phyloP scores from a whole-genome alignment of 2,797 vertebrate genomes.

The Sarcoramphus papa region DNA sequence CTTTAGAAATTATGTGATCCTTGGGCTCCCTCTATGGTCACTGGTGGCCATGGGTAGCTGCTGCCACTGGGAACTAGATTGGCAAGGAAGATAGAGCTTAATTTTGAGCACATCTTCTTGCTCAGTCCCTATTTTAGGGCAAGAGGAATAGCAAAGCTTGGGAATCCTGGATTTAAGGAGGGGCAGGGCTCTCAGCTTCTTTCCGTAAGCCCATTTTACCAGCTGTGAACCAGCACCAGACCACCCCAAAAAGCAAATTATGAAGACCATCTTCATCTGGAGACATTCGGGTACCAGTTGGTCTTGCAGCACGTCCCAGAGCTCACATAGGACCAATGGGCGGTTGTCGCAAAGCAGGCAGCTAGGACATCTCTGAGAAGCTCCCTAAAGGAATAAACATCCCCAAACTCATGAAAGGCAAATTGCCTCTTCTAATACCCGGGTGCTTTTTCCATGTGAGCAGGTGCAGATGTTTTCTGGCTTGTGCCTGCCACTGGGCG shows the following conservation, averaged over 20 bases:
- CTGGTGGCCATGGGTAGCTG: neutral
- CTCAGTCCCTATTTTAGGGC: neutral
- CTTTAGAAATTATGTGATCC: neutral
- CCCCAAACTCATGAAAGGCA: constrained; percentile 45
- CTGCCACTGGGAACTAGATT: neutral
- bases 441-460: constrained; percentile 31
- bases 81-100: neutral
- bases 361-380: neutral
- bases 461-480: constrained; percentile 59
- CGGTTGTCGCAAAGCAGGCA: neutral
- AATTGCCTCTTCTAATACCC: neutral
- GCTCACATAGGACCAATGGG: rapidly evolving
- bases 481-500: constrained; percentile 35
- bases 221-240: neutral
- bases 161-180: neutral
- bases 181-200: neutral
- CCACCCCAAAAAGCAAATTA: neutral
- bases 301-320: neutral
- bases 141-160: neutral
- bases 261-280: neutral
- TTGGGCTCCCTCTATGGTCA: neutral
- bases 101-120: neutral
- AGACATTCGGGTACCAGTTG: neutral
- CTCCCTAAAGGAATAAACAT: neutral
- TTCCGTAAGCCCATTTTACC: neutral